Percentiles rank a stretch among this genome's conserved stretches.
phyloP scores from a whole-genome alignment of 2,797 vertebrate species.

The Pygocentrus nattereri region DNA sequence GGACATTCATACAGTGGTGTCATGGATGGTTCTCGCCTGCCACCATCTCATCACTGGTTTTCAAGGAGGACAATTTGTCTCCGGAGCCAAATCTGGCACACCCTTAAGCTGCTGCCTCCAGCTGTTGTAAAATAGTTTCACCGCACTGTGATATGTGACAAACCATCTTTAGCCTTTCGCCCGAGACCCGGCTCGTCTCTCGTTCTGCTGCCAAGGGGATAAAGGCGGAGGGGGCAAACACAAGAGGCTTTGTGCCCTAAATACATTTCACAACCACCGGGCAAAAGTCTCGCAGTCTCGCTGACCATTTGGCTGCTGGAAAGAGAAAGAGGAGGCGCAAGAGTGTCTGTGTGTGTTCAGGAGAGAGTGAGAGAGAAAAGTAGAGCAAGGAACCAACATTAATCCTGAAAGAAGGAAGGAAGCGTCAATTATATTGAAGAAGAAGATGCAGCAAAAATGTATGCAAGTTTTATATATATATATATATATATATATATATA shows the following conservation, averaged over 20 bases:
- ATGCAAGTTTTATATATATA: no score
- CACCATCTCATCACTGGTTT: neutral
- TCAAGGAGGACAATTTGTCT: neutral
- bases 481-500: no score
- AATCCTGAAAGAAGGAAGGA: no score
- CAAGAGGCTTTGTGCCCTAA: slow-evolving; percentile 69
- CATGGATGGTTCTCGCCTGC: neutral
- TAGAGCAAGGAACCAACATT: no score
- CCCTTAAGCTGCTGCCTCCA: slow-evolving; percentile 68
- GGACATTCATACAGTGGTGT: neutral
- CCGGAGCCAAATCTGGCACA: slow-evolving; percentile 11
- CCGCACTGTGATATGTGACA: slow-evolving; percentile 73
- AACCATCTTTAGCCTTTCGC: slow-evolving; percentile 58
- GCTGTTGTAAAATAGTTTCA: slow-evolving; percentile 83
- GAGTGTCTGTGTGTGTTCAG: neutral
- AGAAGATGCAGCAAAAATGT: no score
- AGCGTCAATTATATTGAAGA: no score
- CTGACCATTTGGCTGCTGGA: slow-evolving; percentile 1
- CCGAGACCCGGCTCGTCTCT: neutral
- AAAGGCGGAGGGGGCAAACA: slow-evolving; percentile 44
- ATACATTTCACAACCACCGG: slow-evolving; percentile 71
- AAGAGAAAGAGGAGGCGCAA: slow-evolving; percentile 2
- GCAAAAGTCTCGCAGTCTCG: slow-evolving; percentile 62
- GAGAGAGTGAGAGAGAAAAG: neutral
- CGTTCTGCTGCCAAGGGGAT: neutral